Conservation (phyloP, 1,140 invertebrate genomes). For the Brachionus manjavacas region DNA sequence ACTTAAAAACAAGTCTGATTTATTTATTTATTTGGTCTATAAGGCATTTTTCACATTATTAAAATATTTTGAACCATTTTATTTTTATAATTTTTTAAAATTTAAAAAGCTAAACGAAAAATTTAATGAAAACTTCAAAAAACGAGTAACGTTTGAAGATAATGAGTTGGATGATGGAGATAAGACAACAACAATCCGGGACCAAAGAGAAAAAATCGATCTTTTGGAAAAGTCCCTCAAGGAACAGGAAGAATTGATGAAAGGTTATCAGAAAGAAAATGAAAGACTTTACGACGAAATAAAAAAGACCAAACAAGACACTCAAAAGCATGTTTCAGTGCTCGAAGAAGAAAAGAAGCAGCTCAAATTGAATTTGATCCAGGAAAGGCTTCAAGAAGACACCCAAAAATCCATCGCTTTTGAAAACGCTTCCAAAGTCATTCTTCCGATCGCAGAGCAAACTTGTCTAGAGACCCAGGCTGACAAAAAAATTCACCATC, state of each 20-base stretch:
- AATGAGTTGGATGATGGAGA: background rate
- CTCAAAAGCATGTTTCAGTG: background rate
- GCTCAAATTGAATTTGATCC: background rate
- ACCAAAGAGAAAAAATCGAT: background rate
- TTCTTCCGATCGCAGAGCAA: background rate
- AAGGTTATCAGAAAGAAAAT: conserved; percentile 8
- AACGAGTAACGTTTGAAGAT: background rate
- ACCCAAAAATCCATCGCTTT: background rate
- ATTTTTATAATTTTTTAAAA: too few relatives aligned
- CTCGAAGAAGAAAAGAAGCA: conserved; percentile 1
- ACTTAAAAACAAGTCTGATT: too few relatives aligned
- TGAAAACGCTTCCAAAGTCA: background rate
- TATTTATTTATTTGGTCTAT: too few relatives aligned
- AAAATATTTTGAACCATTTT: too few relatives aligned
- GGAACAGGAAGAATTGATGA: conserved; percentile 13
- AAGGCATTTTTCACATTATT: too few relatives aligned
- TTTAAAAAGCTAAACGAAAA: conserved; percentile 31
- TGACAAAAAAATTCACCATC: background rate
- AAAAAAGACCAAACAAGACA: background rate
- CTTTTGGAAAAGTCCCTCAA: background rate
- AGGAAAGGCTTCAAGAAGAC: background rate
- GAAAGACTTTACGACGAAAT: background rate
- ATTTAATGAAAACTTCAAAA: conserved; percentile 5
- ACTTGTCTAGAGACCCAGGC: background rate
- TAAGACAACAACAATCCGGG: background rate